These are phyloP conservation scores for Marmota flaviventris DNA, from an alignment of 2,113 vertebrate genomes.

Conservation along the genomic window DNA sequence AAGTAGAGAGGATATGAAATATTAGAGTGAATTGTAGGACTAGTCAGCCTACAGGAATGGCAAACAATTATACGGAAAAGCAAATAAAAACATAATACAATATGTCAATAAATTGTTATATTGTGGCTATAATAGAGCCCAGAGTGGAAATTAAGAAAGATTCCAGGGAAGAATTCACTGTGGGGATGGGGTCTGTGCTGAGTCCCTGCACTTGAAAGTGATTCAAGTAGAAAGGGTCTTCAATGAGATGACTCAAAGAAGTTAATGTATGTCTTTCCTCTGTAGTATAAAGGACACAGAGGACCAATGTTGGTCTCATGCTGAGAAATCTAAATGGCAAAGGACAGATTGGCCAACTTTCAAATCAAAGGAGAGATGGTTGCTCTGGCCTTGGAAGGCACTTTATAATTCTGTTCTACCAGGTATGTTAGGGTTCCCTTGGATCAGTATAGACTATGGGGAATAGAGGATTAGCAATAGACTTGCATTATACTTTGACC, in stretches of 20 bases:
- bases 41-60: not conserved
- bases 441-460: not conserved
- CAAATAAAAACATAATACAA: not conserved
- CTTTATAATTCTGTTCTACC: not conserved
- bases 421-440: not conserved
- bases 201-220: not conserved
- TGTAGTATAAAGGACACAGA: not conserved
- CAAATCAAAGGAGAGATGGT: not conserved
- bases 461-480: not conserved
- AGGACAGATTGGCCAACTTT: not conserved
- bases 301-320: not conserved
- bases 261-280: not conserved
- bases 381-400: not conserved
- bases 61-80: not conserved
- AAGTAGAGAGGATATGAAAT: not conserved
- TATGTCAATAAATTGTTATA: not conserved
- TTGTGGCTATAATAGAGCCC: not conserved
- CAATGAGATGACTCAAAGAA: not conserved
- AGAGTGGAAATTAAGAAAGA: not conserved
- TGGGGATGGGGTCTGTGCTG: fast-evolving
- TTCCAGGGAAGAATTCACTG: not conserved
- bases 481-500: not conserved
- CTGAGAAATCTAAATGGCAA: not conserved
- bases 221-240: not conserved
- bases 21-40: not conserved